Evolutionary conservation across 92 coral and sea anemone genomes (phyloP).

Genomic region (Epizoanthus ramosus): DNA sequence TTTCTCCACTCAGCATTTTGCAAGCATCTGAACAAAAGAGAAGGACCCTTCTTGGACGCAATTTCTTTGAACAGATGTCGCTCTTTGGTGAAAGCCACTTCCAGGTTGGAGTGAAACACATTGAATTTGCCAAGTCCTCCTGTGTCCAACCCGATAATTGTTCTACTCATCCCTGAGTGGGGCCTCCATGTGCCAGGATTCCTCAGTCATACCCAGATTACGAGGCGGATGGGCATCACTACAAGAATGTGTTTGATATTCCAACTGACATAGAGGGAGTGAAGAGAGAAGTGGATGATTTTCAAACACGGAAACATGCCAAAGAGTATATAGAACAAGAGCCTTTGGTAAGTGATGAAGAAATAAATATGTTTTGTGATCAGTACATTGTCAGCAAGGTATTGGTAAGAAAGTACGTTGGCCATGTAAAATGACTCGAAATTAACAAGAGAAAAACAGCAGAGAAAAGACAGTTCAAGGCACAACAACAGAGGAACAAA

Average conservation of each 20-base stretch:
- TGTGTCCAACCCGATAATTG: slow-evolving; percentile 18
- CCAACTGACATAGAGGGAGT: slow-evolving; percentile 2
- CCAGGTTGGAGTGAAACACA: slow-evolving; percentile 13
- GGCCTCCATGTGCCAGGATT: slow-evolving; percentile 26
- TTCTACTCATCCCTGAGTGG: slow-evolving; percentile 13
- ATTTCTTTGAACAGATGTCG: slow-evolving; percentile 2
- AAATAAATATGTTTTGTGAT: background rate
- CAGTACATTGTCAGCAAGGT: background rate
- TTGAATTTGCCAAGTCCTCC: slow-evolving; percentile 29
- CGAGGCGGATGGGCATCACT: background rate
- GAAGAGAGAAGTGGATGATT: background rate
- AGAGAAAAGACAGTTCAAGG: background rate
- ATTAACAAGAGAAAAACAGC: background rate
- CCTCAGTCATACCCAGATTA: background rate
- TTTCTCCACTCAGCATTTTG: background rate
- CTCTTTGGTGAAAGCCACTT: slow-evolving; percentile 21
- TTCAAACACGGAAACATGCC: background rate
- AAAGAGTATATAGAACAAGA: background rate
- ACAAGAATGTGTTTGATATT: background rate
- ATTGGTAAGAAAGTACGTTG: background rate
- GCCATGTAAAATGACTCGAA: background rate
- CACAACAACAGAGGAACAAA: background rate
- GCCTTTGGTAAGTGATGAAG: background rate
- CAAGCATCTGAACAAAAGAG: slow-evolving; percentile 1
- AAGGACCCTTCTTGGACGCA: background rate